A percentile compares a stretch with the other conserved stretches of the same genome.
phyloP scores from a whole-genome alignment of 1,140 invertebrate genomes.

The Neuroterus valhalla region DNA sequence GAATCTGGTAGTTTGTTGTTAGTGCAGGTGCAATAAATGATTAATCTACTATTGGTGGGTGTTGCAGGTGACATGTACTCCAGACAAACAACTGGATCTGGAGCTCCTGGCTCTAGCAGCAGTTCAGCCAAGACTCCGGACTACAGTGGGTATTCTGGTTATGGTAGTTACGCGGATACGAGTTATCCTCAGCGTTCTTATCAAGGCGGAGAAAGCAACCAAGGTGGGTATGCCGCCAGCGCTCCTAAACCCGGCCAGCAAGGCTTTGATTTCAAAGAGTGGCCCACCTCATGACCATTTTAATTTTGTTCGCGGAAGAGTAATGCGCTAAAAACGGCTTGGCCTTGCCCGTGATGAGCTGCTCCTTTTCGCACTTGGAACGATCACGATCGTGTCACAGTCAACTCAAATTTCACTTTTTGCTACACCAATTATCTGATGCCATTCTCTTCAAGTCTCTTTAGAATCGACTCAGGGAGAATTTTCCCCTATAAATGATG shows the following conservation, averaged over 20 bases:
- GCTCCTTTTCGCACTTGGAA: constrained; percentile 32
- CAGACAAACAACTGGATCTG: constrained; percentile 74
- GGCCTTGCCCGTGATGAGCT: constrained; percentile 71
- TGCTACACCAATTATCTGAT: no score
- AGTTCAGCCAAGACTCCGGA: constrained; percentile 73
- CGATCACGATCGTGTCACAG: background rate
- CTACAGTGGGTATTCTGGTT: constrained; percentile 74
- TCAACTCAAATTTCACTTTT: background rate
- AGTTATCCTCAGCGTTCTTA: constrained; percentile 74
- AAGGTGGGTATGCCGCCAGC: constrained; percentile 77
- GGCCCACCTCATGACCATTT: constrained; percentile 78
- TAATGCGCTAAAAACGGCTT: constrained; percentile 68
- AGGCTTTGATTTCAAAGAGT: constrained; percentile 79
- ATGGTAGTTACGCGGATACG: constrained; percentile 74
- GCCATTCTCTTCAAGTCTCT: no score
- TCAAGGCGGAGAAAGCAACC: constrained; percentile 74
- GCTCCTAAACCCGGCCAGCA: constrained; percentile 76
- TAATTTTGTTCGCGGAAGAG: constrained; percentile 71
- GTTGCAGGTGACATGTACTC: constrained; percentile 78
- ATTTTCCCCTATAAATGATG: no score
- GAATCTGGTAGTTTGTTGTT: constrained; percentile 13
- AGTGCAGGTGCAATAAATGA: background rate
- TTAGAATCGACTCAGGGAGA: no score
- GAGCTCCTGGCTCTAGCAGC: constrained; percentile 75
- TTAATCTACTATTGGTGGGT: constrained; percentile 46